These are phyloP conservation scores for Xestia sexstrigata DNA, from an alignment of 2,888 invertebrate genomes.

Conservation along the genomic window DNA sequence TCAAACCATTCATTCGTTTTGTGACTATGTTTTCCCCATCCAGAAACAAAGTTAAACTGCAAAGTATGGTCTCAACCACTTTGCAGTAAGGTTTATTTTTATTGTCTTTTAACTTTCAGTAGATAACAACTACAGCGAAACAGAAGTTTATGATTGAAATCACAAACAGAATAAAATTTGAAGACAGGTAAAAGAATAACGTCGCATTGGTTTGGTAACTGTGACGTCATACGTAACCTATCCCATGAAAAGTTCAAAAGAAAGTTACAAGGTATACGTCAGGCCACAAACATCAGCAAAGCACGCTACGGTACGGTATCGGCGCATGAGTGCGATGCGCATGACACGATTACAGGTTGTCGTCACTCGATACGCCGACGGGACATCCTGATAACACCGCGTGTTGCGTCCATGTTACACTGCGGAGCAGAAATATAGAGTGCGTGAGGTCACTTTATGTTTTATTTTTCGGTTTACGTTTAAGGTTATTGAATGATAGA, in stretches of 20 bases:
- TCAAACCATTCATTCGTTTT: not conserved
- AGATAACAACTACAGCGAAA: too few relatives aligned
- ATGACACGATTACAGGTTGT: conserved; percentile 87
- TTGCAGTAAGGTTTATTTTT: not conserved
- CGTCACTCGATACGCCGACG: conserved; percentile 84
- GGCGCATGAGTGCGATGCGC: conserved; percentile 64
- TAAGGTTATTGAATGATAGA: not conserved
- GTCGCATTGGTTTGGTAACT: not conserved
- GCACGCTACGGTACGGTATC: conserved; percentile 40
- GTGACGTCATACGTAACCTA: conserved; percentile 1
- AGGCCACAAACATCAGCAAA: conserved; percentile 31
- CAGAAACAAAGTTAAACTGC: not conserved
- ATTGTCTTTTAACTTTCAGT: not conserved
- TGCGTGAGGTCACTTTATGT: conserved; percentile 12
- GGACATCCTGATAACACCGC: conserved; percentile 89
- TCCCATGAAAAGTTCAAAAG: not conserved
- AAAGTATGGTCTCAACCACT: not conserved
- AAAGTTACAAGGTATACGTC: conserved; percentile 25
- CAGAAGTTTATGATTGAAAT: too few relatives aligned
- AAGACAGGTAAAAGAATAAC: not conserved
- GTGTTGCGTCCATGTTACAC: conserved; percentile 84
- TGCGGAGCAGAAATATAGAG: conserved; percentile 64
- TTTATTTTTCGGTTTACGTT: not conserved
- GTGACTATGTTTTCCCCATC: not conserved
- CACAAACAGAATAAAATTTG: not conserved